Percentiles rank a stretch among this genome's conserved stretches.
Evolutionary conservation across 2,888 invertebrate species (phyloP).

Genomic region (Diogma glabrata): DNA sequence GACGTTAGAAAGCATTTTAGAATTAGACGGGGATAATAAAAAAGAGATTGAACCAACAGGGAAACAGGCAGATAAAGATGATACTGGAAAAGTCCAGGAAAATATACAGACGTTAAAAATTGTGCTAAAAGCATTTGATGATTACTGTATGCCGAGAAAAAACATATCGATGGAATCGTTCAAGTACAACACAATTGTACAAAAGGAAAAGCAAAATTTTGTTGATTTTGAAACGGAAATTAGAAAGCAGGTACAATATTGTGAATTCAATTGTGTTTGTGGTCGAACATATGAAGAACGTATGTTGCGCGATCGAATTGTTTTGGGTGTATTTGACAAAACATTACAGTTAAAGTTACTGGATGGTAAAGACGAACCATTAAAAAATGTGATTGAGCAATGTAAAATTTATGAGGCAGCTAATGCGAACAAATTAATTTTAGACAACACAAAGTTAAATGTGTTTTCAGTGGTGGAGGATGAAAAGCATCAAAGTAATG

Average conservation of each 20-base stretch:
- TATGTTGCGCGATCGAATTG: conserved; percentile 19
- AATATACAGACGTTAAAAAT: no score
- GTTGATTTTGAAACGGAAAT: conserved; percentile 18
- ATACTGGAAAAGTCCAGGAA: no score
- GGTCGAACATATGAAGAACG: conserved; percentile 17
- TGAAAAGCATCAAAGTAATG: no score
- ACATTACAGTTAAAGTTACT: conserved; percentile 12
- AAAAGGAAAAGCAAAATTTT: conserved; percentile 18
- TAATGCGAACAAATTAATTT: conserved; percentile 15
- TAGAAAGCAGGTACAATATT: conserved; percentile 15
- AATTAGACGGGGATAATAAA: no score
- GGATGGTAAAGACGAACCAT: conserved; percentile 16
- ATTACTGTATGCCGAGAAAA: no score
- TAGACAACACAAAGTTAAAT: no score
- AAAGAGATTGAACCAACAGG: no score
- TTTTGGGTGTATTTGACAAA: conserved; percentile 18
- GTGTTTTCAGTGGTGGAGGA: no score
- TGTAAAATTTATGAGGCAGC: conserved; percentile 17
- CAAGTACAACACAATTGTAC: conserved; percentile 17
- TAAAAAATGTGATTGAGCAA: conserved; percentile 16
- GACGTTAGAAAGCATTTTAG: no score
- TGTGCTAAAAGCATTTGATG: no score
- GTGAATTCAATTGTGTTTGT: conserved; percentile 17
- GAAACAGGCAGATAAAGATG: no score
- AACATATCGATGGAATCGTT: conserved; percentile 18